Evolutionary conservation across 2,888 invertebrate species (phyloP), one percentile per base, ranked within the genome.

Genomic region (Drosophila maculinotata): DNA sequence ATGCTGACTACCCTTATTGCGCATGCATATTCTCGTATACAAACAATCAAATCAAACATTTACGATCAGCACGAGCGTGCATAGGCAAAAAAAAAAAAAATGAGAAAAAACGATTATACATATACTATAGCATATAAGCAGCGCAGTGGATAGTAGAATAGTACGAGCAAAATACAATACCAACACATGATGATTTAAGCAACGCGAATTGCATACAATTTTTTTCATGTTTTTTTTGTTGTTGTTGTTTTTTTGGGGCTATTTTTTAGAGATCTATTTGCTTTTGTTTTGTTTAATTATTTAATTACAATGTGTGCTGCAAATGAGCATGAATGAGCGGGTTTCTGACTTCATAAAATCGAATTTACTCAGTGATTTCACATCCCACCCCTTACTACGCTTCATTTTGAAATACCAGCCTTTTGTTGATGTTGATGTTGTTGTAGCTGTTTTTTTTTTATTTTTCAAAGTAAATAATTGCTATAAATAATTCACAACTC

Each of bases 11-110:
- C 68, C 76, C 73, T 71, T 64, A 38, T 10, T 62, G 38, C 41
- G 48, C 44, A 36, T 67, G 75, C 69, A 75, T 67, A 66, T 72
- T 65, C 65, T 69, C 72, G 68, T 72, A 77, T 73, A 75, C 70
- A 81, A 81, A 86, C 80, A 83, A 86, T 79, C 72, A 80, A 86
- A 86, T 81, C 80, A 83, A 69, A 72, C 75, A 80, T 72, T 80
- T 69, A 72, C 83, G 81, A 81, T 81, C 86, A 68, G 54, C 75
- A 60, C 77, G 64, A 86, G 79, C 73, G 73, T 80, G 72, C 85
- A 78, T 53, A 57, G 49, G 28, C 26, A 56, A 59, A 63, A 62
- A 49, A 30, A 10, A 25, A 36, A 15, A 44, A 30, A 48, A 36
- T 39, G 25, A 39, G 54, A 47, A 58, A 33, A 56, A 51, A 35